Evolutionary conservation across 1,140 invertebrate species (phyloP).

Genomic region (Lithobius niger): DNA sequence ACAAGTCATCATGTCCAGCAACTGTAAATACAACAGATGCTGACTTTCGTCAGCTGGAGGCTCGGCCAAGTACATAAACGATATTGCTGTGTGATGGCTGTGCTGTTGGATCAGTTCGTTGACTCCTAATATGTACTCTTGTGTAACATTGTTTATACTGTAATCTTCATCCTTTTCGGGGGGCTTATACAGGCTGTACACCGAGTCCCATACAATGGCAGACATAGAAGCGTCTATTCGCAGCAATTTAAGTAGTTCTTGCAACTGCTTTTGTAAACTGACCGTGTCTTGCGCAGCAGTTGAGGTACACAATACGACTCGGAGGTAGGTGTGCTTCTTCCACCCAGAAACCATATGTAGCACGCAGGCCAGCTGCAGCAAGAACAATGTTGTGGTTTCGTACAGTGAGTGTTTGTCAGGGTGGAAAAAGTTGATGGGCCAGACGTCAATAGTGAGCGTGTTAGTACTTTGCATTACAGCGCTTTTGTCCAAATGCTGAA

Average conservation of each 20-base stretch:
- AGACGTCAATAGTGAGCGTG: conserved; percentile 67
- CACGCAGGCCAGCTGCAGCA: conserved; percentile 93
- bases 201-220: conserved; percentile 26
- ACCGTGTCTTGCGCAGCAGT: conserved; percentile 27
- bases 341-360: conserved; percentile 66
- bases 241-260: conserved; percentile 37
- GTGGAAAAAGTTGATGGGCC: conserved; percentile 81
- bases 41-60: conserved; percentile 46
- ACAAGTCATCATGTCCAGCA: conserved; percentile 64
- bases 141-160: no score
- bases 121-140: no score
- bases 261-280: conserved; percentile 37
- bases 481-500: conserved; percentile 57
- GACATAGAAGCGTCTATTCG: conserved; percentile 43
- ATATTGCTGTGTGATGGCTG: conserved; percentile 56
- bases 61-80: conserved; percentile 68
- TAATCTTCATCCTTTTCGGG: no score
- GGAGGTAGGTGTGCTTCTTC: conserved; percentile 64
- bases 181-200: conserved; percentile 12
- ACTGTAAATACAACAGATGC: conserved; percentile 45
- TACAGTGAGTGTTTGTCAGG: conserved; percentile 59
- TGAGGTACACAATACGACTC: conserved; percentile 62
- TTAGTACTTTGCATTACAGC: neutral
- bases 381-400: conserved; percentile 78
- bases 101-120: conserved; percentile 62